Percentiles rank a stretch among this genome's conserved stretches.
Evolutionary conservation across 2,888 invertebrate genomes (phyloP).

Genomic region (Luperina nickerlii): DNA sequence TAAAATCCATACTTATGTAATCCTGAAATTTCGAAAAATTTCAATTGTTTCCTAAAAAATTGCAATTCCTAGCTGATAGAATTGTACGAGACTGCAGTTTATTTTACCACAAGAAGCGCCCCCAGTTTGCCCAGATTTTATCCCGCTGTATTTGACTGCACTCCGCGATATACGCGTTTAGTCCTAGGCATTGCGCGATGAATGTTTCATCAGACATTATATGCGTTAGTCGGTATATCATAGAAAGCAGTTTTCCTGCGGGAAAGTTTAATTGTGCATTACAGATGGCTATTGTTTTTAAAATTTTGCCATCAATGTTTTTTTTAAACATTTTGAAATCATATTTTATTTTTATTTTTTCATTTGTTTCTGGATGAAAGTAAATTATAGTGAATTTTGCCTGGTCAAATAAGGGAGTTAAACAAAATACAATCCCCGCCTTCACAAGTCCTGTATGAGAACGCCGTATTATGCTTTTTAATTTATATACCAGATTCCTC

Average conservation of each 20-base stretch:
- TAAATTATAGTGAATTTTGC: conserved; percentile 93
- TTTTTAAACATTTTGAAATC: conserved; percentile 7
- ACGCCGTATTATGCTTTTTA: conserved; percentile 94
- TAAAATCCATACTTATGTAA: neutral
- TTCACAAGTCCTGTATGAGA: conserved; percentile 95
- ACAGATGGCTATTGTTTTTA: conserved; percentile 82
- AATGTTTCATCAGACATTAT: conserved; percentile 93
- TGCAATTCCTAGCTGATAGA: neutral
- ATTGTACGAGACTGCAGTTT: neutral
- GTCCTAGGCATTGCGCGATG: conserved; percentile 93
- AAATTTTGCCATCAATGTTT: neutral
- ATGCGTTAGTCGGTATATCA: conserved; percentile 92
- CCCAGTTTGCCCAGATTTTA: neutral
- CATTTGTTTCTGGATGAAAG: conserved; percentile 92
- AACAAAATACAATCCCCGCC: conserved; percentile 96
- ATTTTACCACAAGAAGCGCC: neutral
- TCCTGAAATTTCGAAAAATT: neutral
- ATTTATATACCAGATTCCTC: conserved; percentile 95
- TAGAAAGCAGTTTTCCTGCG: conserved; percentile 90
- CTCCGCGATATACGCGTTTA: conserved; percentile 94
- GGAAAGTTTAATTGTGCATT: conserved; percentile 93
- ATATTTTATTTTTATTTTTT: conserved; percentile 78
- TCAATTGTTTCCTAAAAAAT: neutral
- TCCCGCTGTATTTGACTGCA: conserved; percentile 90
- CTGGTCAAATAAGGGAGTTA: conserved; percentile 88